Conservation (phyloP, 2,888 invertebrate species). For the Boloria euphrosyne region DNA sequence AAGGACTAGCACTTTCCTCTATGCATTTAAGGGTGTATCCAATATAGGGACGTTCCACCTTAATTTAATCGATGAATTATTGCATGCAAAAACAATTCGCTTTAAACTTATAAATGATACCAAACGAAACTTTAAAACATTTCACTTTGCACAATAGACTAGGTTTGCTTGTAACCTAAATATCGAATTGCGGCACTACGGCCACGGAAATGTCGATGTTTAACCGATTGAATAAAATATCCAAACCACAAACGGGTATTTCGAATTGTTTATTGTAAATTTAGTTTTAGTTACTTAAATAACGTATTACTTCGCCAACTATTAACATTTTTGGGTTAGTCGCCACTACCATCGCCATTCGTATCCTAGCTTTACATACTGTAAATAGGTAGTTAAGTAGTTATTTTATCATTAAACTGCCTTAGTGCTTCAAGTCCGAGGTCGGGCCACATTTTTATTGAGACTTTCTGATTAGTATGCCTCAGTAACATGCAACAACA, state of each 20-base stretch:
- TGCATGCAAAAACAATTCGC: background rate
- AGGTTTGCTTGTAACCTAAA: slow-evolving; percentile 78
- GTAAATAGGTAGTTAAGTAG: too few species aligned
- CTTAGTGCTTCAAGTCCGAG: too few species aligned
- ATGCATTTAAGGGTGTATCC: too few species aligned
- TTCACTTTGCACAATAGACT: slow-evolving; percentile 78
- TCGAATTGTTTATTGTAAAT: slow-evolving; percentile 34
- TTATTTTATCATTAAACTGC: too few species aligned
- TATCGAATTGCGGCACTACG: slow-evolving; percentile 69
- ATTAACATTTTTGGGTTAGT: too few species aligned
- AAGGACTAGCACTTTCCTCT: too few species aligned
- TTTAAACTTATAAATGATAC: slow-evolving; percentile 46
- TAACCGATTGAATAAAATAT: slow-evolving; percentile 66
- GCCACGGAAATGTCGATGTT: slow-evolving; percentile 60
- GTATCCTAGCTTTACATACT: too few species aligned
- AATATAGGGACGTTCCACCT: background rate
- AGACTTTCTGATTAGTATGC: too few species aligned
- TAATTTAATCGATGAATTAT: background rate
- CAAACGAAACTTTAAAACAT: slow-evolving; percentile 62
- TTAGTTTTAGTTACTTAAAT: background rate
- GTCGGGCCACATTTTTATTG: too few species aligned
- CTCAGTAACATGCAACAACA: too few species aligned
- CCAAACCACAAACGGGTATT: slow-evolving; percentile 27
- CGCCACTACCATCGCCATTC: too few species aligned
- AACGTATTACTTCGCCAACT: background rate